Evolutionary conservation across 2,888 invertebrate genomes (phyloP), one percentile per base, ranked within the genome.

Genomic region (Drosophila nr. perissopoda): DNA sequence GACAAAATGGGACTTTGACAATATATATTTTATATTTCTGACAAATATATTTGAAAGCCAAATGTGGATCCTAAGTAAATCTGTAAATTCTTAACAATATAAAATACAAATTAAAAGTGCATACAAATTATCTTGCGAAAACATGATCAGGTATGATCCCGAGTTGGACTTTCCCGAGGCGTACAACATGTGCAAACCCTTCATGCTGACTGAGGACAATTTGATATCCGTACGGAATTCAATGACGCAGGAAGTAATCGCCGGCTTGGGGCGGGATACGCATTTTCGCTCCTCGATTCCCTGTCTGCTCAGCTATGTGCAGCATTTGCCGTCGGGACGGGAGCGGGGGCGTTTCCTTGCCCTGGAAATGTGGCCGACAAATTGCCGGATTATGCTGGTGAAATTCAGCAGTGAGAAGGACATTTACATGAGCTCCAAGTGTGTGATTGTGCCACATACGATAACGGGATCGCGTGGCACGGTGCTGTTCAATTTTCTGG

Each of bases 291-390:
- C 99, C 5, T 95, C 95, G 77, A 96, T 99, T 54, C 98, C 98
- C 93, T 99, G 99, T 94, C 97, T 96, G 93, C 96, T 97, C 57
- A 98, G 99, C 7, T 99, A 97, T 92, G 98, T 99, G 49, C 97
- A 98, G 92, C 96, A 97, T 92, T 94, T 99, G 77, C 99, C 99
- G 0, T 96, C 97, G 93, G 98, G 99, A 83, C 95, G 96, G 95
- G 98, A 98, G 94, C 94, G 95, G 59, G 99, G 99, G 59, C 97
- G 98, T 94, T 99, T 97, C 92, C 94, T 99, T 91, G 99, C 99
- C 0, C 94, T 99, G 87, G 99, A 99, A 94, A 95, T 99, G 92
- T 99, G 99, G 69, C 99, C 99, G 33, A 99, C 99, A n/a, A 99
- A 99, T 93, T 99, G 99, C 94, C 95, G 99, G 77, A 98, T 99